A percentile compares a stretch with the other conserved stretches of the same genome.
Conservation (phyloP, 2,113 vertebrate genomes). For the Jacana jacana region DNA sequence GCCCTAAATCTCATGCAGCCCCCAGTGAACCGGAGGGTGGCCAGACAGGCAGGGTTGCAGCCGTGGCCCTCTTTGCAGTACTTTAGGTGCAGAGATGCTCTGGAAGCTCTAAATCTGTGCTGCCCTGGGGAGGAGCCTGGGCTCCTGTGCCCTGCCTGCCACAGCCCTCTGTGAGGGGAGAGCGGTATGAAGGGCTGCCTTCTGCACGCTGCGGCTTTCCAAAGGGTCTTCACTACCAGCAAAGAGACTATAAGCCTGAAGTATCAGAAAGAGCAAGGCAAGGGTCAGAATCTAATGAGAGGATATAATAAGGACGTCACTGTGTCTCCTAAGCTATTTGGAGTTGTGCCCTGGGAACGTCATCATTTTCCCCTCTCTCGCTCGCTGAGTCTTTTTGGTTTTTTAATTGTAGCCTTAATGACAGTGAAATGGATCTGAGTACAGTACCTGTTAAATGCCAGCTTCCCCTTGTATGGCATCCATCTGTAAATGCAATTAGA, state of each 20-base stretch:
- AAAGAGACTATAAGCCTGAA: neutral
- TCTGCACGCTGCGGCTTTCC: neutral
- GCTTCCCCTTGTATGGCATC: neutral
- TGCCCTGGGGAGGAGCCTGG: neutral
- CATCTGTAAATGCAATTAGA: slow-evolving; percentile 42
- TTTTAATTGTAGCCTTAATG: neutral
- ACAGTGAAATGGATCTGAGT: neutral
- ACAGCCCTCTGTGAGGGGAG: neutral
- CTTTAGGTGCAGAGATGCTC: neutral
- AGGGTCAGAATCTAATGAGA: neutral
- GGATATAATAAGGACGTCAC: neutral
- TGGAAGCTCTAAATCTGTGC: neutral
- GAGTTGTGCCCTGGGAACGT: neutral
- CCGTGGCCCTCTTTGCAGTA: neutral
- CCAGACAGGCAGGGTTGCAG: neutral
- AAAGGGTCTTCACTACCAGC: neutral
- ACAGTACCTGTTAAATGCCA: neutral
- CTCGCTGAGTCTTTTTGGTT: neutral
- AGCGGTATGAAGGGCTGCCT: neutral
- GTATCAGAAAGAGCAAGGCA: neutral
- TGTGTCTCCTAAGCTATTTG: neutral
- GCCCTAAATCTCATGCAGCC: neutral
- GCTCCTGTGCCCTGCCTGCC: neutral
- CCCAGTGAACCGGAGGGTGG: rapidly evolving
- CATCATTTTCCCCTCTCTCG: neutral